phyloP scores from a whole-genome alignment of 2,888 invertebrate genomes.

The Agonopterix heracliana region DNA sequence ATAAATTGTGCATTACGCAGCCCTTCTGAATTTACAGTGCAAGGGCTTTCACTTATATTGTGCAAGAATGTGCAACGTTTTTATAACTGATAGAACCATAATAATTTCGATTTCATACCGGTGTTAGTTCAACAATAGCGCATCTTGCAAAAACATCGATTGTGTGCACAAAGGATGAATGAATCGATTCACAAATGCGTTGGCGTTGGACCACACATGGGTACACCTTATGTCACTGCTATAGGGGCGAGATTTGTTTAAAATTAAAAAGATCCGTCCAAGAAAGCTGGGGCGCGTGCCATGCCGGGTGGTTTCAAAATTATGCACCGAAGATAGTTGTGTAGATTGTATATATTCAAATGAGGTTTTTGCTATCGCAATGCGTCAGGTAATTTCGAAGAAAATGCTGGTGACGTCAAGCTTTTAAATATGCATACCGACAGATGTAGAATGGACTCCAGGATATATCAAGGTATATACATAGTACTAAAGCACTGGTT shows the following conservation, averaged over 20 bases:
- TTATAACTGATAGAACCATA: neutral
- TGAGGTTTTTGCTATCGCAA: slow-evolving; percentile 38
- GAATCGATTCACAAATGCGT: slow-evolving; percentile 28
- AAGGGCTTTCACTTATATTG: too few species aligned
- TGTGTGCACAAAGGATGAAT: slow-evolving; percentile 25
- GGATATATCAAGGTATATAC: too few species aligned
- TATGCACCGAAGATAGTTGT: slow-evolving; percentile 43
- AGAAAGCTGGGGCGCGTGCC: slow-evolving; percentile 19
- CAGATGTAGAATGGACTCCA: too few species aligned
- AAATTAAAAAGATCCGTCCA: neutral
- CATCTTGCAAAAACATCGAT: slow-evolving; percentile 24
- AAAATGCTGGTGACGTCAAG: neutral
- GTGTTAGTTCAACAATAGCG: slow-evolving; percentile 1
- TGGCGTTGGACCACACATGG: slow-evolving; percentile 18
- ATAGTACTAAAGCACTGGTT: too few species aligned
- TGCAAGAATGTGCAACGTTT: neutral
- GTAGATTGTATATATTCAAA: slow-evolving; percentile 38
- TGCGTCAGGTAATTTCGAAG: neutral
- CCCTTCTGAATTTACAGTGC: too few species aligned
- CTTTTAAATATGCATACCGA: too few species aligned
- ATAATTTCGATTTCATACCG: slow-evolving; percentile 10
- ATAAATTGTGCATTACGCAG: too few species aligned
- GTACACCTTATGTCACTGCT: neutral
- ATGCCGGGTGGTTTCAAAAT: slow-evolving; percentile 26
- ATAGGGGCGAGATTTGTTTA: neutral